These are phyloP conservation scores for Hormaphis cornu DNA, from an alignment of 1,140 invertebrate species.

Conservation along the genomic window DNA sequence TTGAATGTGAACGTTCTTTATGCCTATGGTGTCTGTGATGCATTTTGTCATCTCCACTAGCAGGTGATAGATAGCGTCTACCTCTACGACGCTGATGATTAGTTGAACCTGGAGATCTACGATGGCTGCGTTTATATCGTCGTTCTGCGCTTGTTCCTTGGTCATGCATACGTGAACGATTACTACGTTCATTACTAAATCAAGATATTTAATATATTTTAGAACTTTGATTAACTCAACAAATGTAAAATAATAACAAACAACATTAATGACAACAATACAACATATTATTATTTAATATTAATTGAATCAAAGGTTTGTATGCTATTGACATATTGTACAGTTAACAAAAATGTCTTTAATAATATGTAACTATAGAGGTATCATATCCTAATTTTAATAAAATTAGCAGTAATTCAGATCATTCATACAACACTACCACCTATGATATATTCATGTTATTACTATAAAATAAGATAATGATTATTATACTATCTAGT, in stretches of 20 bases:
- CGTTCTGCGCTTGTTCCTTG: slow-evolving; percentile 51
- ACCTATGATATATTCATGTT: not conserved
- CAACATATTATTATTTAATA: no score
- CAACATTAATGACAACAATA: not conserved
- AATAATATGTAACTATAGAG: no score
- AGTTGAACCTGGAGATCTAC: slow-evolving; percentile 49
- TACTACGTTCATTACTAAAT: slow-evolving; percentile 51
- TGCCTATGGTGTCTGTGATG: slow-evolving; percentile 41
- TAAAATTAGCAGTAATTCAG: no score
- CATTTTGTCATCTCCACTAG: slow-evolving; percentile 17
- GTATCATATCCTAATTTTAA: no score
- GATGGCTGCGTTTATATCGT: slow-evolving; percentile 52
- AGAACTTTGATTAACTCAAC: not conserved
- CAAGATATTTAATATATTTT: slow-evolving; percentile 17
- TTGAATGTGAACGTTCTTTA: slow-evolving; percentile 35
- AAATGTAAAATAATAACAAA: not conserved
- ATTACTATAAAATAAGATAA: not conserved
- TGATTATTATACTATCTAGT: not conserved
- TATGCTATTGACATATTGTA: no score
- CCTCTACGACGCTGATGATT: slow-evolving; percentile 39
- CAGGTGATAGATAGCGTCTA: slow-evolving; percentile 38
- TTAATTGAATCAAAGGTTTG: no score
- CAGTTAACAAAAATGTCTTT: no score
- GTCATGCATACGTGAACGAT: slow-evolving; percentile 52
- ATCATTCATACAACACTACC: no score